Conservation (phyloP, 1,140 invertebrate species). For the Drosophila pallidifrons region DNA sequence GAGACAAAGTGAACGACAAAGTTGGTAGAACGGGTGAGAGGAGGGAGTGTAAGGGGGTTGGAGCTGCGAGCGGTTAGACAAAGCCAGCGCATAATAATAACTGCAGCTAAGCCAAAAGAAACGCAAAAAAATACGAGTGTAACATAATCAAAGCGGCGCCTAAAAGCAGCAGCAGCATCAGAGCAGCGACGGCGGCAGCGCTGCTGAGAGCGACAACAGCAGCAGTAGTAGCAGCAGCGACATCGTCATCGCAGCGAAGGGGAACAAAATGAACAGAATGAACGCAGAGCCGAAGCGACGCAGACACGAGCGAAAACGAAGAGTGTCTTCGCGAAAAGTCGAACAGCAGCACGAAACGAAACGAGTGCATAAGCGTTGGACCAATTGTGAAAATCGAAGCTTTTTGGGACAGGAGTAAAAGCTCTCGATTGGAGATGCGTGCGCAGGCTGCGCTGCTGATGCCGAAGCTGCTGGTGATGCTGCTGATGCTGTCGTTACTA, state of each 20-base stretch:
- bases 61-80: constrained; percentile 48
- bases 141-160: constrained; percentile 54
- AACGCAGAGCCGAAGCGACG: constrained; percentile 31
- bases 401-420: constrained; percentile 66
- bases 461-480: constrained; percentile 18
- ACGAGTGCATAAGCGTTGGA: constrained; percentile 46
- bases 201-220: background rate
- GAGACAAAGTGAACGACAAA: constrained; percentile 9
- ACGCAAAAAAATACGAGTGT: constrained; percentile 33
- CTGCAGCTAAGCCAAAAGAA: constrained; percentile 58
- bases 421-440: constrained; percentile 50
- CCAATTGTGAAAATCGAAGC: constrained; percentile 34
- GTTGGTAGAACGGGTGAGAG: background rate
- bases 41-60: background rate
- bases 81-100: constrained; percentile 79
- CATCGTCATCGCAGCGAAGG: constrained; percentile 37
- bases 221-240: background rate
- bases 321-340: constrained; percentile 14
- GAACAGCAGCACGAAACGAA: constrained; percentile 11
- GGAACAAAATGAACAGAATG: constrained; percentile 66
- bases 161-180: constrained; percentile 38
- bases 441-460: constrained; percentile 58
- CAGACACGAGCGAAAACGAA: constrained; percentile 26
- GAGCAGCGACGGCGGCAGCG: constrained; percentile 10
- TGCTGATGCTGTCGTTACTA: constrained; percentile 12